Evolutionary conservation across 2,797 vertebrate genomes (phyloP).

Genomic region (Mastacembelus armatus): DNA sequence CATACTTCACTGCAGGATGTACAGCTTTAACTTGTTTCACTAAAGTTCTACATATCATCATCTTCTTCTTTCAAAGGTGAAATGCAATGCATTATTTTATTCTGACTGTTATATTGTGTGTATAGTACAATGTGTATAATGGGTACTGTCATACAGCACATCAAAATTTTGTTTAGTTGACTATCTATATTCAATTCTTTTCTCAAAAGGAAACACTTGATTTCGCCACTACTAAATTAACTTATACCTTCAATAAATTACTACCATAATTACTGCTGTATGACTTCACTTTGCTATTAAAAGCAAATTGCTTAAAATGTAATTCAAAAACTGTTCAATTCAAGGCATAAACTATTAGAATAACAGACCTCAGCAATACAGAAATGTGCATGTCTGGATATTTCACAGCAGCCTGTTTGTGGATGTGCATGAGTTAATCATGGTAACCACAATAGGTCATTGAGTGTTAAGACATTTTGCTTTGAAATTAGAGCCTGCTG

Average conservation of each 20-base stretch:
- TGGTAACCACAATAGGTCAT: constrained; percentile 24
- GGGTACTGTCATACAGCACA: no score
- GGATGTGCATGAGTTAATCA: constrained; percentile 31
- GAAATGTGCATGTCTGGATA: neutral
- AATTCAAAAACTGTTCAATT: constrained; percentile 23
- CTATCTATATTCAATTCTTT: constrained; percentile 10
- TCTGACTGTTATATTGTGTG: neutral
- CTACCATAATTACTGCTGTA: constrained; percentile 11
- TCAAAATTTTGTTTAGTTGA: no score
- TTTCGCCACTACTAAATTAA: constrained; percentile 11
- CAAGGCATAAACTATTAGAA: neutral
- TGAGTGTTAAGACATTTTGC: constrained; percentile 27
- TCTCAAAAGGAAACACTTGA: constrained; percentile 7
- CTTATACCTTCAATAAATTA: constrained; percentile 42
- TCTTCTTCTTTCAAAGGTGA: neutral
- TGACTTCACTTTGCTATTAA: constrained; percentile 32
- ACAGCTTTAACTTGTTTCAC: no score
- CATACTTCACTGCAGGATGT: no score
- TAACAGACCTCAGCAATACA: constrained; percentile 3
- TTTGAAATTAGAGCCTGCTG: constrained; percentile 37
- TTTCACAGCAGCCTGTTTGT: constrained; percentile 10
- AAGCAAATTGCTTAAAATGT: constrained; percentile 29
- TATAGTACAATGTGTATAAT: neutral
- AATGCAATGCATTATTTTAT: no score
- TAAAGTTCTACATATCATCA: no score